Evolutionary conservation across 2,888 invertebrate species (phyloP).

Genomic region (Troglohyphantes excavatus): DNA sequence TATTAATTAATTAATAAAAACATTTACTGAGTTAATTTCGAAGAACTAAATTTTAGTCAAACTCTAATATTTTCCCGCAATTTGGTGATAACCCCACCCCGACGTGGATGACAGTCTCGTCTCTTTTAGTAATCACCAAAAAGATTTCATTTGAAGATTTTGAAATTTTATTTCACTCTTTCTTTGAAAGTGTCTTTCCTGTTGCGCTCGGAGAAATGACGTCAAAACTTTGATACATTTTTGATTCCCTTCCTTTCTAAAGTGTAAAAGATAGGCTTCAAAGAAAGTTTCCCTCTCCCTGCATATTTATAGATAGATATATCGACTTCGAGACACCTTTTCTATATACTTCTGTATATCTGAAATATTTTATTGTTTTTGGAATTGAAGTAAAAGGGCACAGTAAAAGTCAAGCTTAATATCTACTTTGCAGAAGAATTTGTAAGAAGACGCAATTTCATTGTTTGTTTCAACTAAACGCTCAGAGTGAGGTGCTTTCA

Average conservation of each 20-base stretch:
- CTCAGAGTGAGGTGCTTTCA: neutral
- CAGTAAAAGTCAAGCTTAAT: constrained; percentile 56
- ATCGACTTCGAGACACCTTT: neutral
- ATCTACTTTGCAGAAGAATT: constrained; percentile 61
- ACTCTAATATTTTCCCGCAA: too few species aligned
- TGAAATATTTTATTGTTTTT: constrained; percentile 39
- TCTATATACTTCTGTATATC: constrained; percentile 34
- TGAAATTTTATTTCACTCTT: constrained; percentile 65
- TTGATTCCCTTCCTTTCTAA: constrained; percentile 70
- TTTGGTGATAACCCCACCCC: constrained; percentile 39
- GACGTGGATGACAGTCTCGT: too few species aligned
- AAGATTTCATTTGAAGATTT: constrained; percentile 78
- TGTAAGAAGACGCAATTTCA: constrained; percentile 55
- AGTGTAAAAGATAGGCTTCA: constrained; percentile 70
- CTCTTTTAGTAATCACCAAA: constrained; percentile 72
- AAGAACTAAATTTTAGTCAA: too few species aligned
- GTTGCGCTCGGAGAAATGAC: constrained; percentile 65
- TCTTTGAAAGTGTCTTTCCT: constrained; percentile 61
- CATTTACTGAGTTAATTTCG: too few species aligned
- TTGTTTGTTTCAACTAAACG: constrained; percentile 67
- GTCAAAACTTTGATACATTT: constrained; percentile 71
- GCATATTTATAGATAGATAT: constrained; percentile 40
- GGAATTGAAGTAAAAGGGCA: constrained; percentile 57
- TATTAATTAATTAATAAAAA: too few species aligned
- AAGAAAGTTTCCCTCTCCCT: constrained; percentile 28